Evolutionary conservation across 1,140 invertebrate species (phyloP).

Genomic region (Pachypsylla venusta): DNA sequence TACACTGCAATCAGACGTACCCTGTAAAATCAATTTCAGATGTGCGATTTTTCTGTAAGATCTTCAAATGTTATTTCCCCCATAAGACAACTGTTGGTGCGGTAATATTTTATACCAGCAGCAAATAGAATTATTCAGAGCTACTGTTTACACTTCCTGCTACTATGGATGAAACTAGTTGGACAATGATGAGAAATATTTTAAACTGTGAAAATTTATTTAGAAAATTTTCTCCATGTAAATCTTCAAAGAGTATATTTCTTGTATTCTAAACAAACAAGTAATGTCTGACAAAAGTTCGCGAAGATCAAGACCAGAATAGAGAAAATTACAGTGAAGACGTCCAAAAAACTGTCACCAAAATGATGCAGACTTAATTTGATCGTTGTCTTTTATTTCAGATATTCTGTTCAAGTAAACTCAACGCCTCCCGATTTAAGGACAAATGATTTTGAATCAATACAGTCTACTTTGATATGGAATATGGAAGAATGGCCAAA

Average conservation of each 20-base stretch:
- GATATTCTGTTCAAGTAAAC: slow-evolving; percentile 50
- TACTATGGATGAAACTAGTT: too few species aligned
- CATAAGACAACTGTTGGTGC: too few species aligned
- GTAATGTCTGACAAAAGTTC: background rate
- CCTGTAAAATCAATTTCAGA: too few species aligned
- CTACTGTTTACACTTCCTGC: too few species aligned
- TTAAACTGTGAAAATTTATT: too few species aligned
- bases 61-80: too few species aligned
- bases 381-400: slow-evolving; percentile 27
- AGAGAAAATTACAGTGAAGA: background rate
- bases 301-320: background rate
- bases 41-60: too few species aligned
- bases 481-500: slow-evolving; percentile 71
- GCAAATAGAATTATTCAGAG: too few species aligned
- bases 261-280: background rate
- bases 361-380: background rate
- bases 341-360: background rate
- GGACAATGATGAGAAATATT: too few species aligned
- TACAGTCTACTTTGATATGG: slow-evolving; percentile 63
- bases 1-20: too few species aligned
- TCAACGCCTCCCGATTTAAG: slow-evolving; percentile 48
- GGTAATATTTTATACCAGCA: too few species aligned
- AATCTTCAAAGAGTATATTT: background rate
- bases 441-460: slow-evolving; percentile 73
- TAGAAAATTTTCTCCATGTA: too few species aligned